Evolutionary conservation across 92 coral and sea anemone species (phyloP).

Genomic region (Heliopora coerulea): DNA sequence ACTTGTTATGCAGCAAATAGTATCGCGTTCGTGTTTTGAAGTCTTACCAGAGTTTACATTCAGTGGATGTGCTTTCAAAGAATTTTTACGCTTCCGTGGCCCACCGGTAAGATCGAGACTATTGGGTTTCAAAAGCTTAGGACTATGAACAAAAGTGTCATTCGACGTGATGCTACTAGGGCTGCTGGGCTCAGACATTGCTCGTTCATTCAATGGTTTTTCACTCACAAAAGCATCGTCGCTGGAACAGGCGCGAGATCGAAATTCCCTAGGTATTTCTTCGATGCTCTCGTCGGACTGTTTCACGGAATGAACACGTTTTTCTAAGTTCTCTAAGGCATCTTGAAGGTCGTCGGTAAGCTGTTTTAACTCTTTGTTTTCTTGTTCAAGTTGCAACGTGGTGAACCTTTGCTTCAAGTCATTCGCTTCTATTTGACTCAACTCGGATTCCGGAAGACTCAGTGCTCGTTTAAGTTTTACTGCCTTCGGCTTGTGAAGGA

Average conservation of each 20-base stretch:
- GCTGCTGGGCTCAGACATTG: constrained; percentile 35
- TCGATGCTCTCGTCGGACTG: constrained; percentile 74
- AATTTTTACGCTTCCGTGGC: constrained; percentile 38
- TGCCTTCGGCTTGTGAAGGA: constrained; percentile 66
- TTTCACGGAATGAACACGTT: constrained; percentile 74
- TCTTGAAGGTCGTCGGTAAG: constrained; percentile 83
- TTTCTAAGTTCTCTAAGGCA: constrained; percentile 89
- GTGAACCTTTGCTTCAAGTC: constrained; percentile 91
- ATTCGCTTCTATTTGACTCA: constrained; percentile 69
- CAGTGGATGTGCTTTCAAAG: background rate
- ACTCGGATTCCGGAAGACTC: constrained; percentile 92
- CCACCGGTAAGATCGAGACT: constrained; percentile 42
- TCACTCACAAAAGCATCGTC: constrained; percentile 12
- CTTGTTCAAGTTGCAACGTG: constrained; percentile 92
- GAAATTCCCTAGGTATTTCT: constrained; percentile 34
- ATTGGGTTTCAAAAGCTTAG: constrained; percentile 35
- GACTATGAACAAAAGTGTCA: constrained; percentile 36
- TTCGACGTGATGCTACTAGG: constrained; percentile 37
- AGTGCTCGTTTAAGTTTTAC: constrained; percentile 79
- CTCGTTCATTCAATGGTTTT: constrained; percentile 4
- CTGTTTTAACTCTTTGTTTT: constrained; percentile 78
- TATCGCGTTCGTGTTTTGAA: constrained; percentile 15
- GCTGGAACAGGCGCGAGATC: constrained; percentile 9
- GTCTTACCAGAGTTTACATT: constrained; percentile 11
- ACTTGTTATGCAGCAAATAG: constrained; percentile 35